Conservation (phyloP, 1,140 invertebrate genomes). For the Drosophila auraria region DNA sequence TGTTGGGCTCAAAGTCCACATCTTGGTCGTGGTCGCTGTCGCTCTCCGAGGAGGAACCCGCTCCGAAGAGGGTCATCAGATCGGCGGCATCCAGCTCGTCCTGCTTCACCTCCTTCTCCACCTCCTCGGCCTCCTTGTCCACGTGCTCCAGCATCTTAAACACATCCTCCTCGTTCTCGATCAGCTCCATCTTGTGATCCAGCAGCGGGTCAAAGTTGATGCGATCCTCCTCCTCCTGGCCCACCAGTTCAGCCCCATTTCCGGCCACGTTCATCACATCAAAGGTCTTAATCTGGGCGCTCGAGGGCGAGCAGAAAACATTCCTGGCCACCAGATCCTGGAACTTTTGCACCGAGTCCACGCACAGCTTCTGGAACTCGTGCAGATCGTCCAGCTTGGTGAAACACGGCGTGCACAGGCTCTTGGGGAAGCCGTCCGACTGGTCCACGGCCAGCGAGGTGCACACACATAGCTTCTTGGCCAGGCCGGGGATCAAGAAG, state of each 20-base stretch:
- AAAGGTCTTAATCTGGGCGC: conserved; percentile 56
- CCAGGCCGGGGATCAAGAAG: conserved; percentile 72
- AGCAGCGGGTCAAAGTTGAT: conserved; percentile 79
- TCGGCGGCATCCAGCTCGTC: conserved; percentile 37
- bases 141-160: conserved; percentile 82
- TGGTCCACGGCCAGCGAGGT: conserved; percentile 74
- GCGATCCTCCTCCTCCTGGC: conserved; percentile 70
- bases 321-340: conserved; percentile 73
- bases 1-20: conserved; percentile 59
- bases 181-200: conserved; percentile 79
- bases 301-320: conserved; percentile 26
- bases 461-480: conserved; percentile 76
- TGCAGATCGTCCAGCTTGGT: conserved; percentile 71
- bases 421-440: conserved; percentile 74
- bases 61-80: conserved; percentile 35
- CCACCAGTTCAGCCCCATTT: conserved; percentile 46
- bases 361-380: conserved; percentile 76
- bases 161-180: conserved; percentile 80
- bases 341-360: conserved; percentile 72
- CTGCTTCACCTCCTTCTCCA: conserved; percentile 56
- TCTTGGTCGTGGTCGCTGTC: conserved; percentile 48
- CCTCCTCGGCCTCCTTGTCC: conserved; percentile 74
- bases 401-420: conserved; percentile 69
- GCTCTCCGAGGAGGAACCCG: conserved; percentile 41
- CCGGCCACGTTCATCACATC: conserved; percentile 58